These are phyloP conservation scores for Cylloceria caligata DNA, from an alignment of 2,888 invertebrate species.

Conservation along the genomic window DNA sequence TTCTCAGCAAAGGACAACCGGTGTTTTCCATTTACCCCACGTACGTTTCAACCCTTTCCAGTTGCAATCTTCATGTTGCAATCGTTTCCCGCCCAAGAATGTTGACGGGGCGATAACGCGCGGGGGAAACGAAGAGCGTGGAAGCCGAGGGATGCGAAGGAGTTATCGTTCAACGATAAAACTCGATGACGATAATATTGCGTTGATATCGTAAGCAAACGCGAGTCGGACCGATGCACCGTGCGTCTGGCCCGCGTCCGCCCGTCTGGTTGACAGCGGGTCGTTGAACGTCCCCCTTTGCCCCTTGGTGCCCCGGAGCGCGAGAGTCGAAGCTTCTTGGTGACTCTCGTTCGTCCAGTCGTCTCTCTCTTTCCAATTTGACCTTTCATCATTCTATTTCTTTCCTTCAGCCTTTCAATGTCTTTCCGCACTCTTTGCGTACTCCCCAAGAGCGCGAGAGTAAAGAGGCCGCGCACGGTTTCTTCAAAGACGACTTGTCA, in stretches of 20 bases:
- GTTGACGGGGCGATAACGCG: constrained; percentile 27
- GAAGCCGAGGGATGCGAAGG: constrained; percentile 37
- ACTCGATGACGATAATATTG: constrained; percentile 81
- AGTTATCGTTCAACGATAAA: constrained; percentile 80
- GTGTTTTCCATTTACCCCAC: background rate
- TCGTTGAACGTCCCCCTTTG: constrained; percentile 85
- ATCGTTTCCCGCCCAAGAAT: background rate
- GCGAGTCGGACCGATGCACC: constrained; percentile 83
- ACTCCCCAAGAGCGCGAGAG: constrained; percentile 14
- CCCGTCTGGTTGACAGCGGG: constrained; percentile 83
- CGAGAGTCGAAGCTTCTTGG: constrained; percentile 48
- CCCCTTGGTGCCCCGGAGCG: constrained; percentile 88
- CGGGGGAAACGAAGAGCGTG: constrained; percentile 46
- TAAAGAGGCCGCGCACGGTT: constrained; percentile 65
- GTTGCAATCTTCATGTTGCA: background rate
- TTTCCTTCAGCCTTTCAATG: constrained; percentile 10
- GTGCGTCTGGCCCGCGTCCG: constrained; percentile 85
- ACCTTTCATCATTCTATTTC: constrained; percentile 26
- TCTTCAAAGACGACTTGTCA: constrained; percentile 78
- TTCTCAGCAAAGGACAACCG: background rate
- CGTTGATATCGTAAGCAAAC: constrained; percentile 68
- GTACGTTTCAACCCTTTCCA: constrained; percentile 10
- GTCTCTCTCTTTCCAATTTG: constrained; percentile 1
- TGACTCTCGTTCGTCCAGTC: constrained; percentile 23
- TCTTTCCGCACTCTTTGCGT: constrained; percentile 18